Base-by-base conservation (phyloP, 2,888 invertebrate genomes). In the Sphaerophoria rueppellii region DNA sequence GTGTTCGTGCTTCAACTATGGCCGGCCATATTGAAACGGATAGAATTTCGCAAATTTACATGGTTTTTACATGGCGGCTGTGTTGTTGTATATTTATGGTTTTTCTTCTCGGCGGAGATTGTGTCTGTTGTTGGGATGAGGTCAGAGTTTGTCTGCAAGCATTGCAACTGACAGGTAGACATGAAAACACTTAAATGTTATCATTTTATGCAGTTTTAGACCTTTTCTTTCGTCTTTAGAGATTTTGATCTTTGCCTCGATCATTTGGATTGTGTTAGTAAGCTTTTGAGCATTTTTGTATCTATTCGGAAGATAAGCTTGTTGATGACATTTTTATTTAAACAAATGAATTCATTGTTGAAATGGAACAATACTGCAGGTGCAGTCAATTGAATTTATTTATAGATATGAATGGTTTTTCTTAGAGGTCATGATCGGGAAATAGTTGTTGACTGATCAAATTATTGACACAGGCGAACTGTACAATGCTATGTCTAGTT, bases 21-120 rank as follows among this genome's bases (percentile, higher is more conserved):
- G 24, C 40, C 11, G 5, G 24, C 60, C 57, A 73, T 58, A 58
- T 63, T 61, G 65, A 82, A 65, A 75, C 4, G 74, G 54, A 83
- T 79, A 79, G 70, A 75, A 83, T 83, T 71, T 75, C 58, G 75
- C 71, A 67, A 55, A 83, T 79, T 79, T 55, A 67, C 79, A 79
- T 61, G 60, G 37, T 50, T 24, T 40, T 54, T 67, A 54, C 35
- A 54, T 54, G 12, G 52, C 16, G 60, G 24, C 16, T 40, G 72
- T 54, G 12, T 6, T 48, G 24, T 7, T 34, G 11, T 57, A 0
- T 61, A 7, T 46, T 24, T 43, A n/a, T 43, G 55, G 24, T 14
- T 11, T 14, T 37, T 37, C 37, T 54, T 72, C 67, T 60, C 48
- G 46, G 16, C 70, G 58, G 67, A 48, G 61, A 5, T 40, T 58